Percentiles rank a stretch among this genome's conserved stretches.
Evolutionary conservation across 2,113 vertebrate species (phyloP).

Genomic region (Hymenochirus boettgeri): DNA sequence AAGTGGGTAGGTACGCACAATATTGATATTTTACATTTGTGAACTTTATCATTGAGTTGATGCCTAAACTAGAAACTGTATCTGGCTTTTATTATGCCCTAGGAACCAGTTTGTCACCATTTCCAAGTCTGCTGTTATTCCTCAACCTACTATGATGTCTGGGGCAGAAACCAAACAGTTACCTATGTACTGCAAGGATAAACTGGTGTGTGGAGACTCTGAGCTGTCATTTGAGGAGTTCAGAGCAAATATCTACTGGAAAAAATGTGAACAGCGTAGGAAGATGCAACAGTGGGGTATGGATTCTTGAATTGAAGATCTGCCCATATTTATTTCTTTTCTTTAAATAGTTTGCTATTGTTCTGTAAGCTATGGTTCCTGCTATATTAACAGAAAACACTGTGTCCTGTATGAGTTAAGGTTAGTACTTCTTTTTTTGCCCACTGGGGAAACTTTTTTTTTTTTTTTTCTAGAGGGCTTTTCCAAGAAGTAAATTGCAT

Average conservation of each 20-base stretch:
- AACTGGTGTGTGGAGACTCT: conserved; percentile 62
- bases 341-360: too few relatives aligned
- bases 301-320: too few relatives aligned
- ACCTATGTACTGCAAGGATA: conserved; percentile 63
- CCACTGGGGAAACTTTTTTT: too few relatives aligned
- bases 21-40: not conserved
- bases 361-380: too few relatives aligned
- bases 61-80: conserved; percentile 10
- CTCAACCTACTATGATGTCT: conserved; percentile 19
- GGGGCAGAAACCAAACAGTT: conserved; percentile 46
- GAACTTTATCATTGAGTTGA: not conserved
- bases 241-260: conserved; percentile 61
- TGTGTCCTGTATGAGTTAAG: too few relatives aligned
- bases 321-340: too few relatives aligned
- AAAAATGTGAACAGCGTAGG: conserved; percentile 51
- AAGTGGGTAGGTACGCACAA: conserved; percentile 52
- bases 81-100: conserved; percentile 6
- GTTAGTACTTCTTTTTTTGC: too few relatives aligned
- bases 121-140: conserved; percentile 54
- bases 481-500: too few relatives aligned
- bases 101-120: conserved; percentile 50
- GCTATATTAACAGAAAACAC: too few relatives aligned
- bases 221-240: conserved; percentile 82
- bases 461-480: too few relatives aligned
- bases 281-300: conserved; percentile 59